Evolutionary conservation across 2,113 vertebrate genomes (phyloP), one percentile per base, ranked within the genome.

Genomic region (Eurystomus gularis): DNA sequence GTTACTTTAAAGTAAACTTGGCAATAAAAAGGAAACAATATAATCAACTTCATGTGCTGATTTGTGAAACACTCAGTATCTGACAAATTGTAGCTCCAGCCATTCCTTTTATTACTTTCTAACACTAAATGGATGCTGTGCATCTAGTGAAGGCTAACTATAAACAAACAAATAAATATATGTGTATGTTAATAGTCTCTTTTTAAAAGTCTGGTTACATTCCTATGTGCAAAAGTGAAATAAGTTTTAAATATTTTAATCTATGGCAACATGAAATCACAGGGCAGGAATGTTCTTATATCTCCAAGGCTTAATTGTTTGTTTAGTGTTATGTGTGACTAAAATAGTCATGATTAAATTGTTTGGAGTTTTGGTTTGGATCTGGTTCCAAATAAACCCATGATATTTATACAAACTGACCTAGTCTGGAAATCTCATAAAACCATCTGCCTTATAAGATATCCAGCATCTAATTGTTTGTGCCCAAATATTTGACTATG

Each of bases 371-470:
- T 93, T 96, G 61, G 35, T 68, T 87, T 90, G 35, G 65, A 76
- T 57, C 17, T 55, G 11, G 3, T 93, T 95, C 96, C 62, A 88
- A 80, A 88, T 70, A 92, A 77, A 88, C 35, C 48, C 75, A 61
- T 86, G 21, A 60, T 94, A 95, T 95, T 94, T 95, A 93, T 69
- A 86, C 71, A 96, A 95, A 86, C 31, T 72, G 79, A 85, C 66
- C 75, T 72, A 76, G 23, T 76, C 85, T 92, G 81, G 52, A 92
- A 90, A 80, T 72, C 26, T 82, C 71, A 44, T 76, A 57, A 90
- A 94, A 44, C 71, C 75, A 85, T 92, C 75, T 73, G 62, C 31
- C 40, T 85, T 82, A 70, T 24, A 90, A 60, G 62, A 82, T 90
- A 85, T 80, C 82, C 70, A 86, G 57, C 61, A 62, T 83, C 58